Evolutionary conservation across 2,797 vertebrate genomes (phyloP).

Genomic region (Gila robusta): DNA sequence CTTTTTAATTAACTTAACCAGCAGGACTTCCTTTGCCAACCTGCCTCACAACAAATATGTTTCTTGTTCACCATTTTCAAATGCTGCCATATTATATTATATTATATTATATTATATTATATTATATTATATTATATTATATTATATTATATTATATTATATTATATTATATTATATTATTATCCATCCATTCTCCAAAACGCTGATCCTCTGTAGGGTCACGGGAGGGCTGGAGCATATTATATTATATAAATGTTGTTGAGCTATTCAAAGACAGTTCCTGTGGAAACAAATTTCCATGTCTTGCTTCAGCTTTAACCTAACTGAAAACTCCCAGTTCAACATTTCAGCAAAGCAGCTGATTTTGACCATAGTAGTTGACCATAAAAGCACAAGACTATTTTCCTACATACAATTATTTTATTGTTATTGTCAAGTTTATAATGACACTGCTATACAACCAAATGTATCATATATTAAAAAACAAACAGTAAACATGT

Average conservation of each 20-base stretch:
- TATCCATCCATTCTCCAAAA: no score
- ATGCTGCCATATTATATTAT: neutral
- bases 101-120: neutral
- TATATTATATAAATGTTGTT: neutral
- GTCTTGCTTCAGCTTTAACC: neutral
- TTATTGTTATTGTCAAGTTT: constrained; percentile 16
- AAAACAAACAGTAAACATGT: neutral
- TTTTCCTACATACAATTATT: constrained; percentile 12
- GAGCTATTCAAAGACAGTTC: neutral
- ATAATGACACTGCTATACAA: neutral
- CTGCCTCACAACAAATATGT: neutral
- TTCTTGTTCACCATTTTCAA: neutral
- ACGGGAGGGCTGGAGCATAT: neutral
- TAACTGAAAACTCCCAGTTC: constrained; percentile 39
- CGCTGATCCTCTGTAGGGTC: no score
- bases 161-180: neutral
- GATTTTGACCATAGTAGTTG: neutral
- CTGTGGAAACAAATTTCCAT: constrained; percentile 9
- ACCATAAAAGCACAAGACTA: neutral
- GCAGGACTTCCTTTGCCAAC: neutral
- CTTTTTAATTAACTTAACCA: neutral
- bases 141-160: neutral
- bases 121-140: neutral
- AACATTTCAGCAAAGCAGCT: constrained; percentile 9
- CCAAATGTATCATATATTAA: neutral